Percentiles rank a stretch among this genome's conserved stretches.
Conservation (phyloP, 2,888 invertebrate genomes). For the Rhorus exstirpatorius region DNA sequence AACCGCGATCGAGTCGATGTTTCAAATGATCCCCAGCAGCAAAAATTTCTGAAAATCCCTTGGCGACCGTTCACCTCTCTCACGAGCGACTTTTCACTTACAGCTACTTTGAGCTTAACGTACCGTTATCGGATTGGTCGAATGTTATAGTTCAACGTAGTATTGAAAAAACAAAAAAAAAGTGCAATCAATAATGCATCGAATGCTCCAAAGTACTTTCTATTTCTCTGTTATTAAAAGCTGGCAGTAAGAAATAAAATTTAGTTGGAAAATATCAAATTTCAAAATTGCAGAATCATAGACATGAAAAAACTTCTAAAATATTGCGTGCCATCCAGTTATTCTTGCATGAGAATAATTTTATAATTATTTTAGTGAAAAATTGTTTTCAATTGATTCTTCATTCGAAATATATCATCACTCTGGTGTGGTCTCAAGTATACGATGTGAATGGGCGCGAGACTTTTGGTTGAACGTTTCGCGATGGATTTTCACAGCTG, state of each 20-base stretch:
- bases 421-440: neutral
- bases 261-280: neutral
- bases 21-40: constrained; percentile 55
- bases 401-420: neutral
- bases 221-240: neutral
- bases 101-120: constrained; percentile 51
- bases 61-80: constrained; percentile 37
- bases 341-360: neutral
- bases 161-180: neutral
- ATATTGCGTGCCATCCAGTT: too few relatives aligned
- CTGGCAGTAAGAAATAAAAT: neutral
- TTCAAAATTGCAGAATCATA: neutral
- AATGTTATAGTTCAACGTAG: neutral
- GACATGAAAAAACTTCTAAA: too few relatives aligned
- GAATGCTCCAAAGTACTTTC: neutral
- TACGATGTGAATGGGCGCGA: constrained; percentile 29
- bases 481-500: constrained; percentile 60
- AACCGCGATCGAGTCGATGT: constrained; percentile 67
- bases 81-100: constrained; percentile 38
- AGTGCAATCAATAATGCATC: neutral
- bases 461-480: constrained; percentile 38
- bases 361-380: neutral
- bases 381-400: neutral
- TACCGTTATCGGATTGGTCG: constrained; percentile 14
- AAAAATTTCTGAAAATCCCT: constrained; percentile 41